Evolutionary conservation across 1,140 invertebrate genomes (phyloP).

Genomic region (Brachionus sp.): DNA sequence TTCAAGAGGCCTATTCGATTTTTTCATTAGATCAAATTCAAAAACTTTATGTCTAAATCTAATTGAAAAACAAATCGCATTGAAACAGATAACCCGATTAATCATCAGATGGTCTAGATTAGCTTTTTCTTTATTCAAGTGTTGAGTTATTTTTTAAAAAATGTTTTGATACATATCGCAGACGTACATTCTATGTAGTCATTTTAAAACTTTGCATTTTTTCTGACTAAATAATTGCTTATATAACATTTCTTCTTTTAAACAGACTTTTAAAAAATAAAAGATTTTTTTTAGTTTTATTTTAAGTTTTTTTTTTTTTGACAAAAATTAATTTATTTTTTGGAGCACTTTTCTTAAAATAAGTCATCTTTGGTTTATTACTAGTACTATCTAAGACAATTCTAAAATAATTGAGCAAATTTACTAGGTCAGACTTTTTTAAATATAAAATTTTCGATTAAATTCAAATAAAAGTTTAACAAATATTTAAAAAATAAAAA

Average conservation of each 20-base stretch:
- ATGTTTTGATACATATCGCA: neutral
- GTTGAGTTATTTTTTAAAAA: neutral
- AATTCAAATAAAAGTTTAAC: neutral
- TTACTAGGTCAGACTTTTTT: neutral
- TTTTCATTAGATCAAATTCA: neutral
- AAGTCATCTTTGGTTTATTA: neutral
- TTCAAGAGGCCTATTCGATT: neutral
- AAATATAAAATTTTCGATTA: neutral
- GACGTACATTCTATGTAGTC: neutral
- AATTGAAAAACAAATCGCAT: neutral
- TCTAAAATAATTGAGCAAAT: neutral
- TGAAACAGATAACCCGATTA: slow-evolving; percentile 28
- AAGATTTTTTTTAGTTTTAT: too few relatives aligned
- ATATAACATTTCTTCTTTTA: neutral
- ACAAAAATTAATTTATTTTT: neutral
- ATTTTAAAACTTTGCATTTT: neutral
- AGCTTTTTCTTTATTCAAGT: neutral
- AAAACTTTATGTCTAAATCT: neutral
- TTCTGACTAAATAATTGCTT: neutral
- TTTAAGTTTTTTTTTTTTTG: neutral
- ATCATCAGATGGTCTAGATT: slow-evolving; percentile 17
- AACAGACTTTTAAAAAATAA: neutral
- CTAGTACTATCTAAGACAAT: neutral
- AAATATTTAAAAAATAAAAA: neutral
- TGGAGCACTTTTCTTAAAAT: neutral